These are phyloP conservation scores for Nesoenas mayeri DNA, from an alignment of 2,113 vertebrate species.

Conservation along the genomic window DNA sequence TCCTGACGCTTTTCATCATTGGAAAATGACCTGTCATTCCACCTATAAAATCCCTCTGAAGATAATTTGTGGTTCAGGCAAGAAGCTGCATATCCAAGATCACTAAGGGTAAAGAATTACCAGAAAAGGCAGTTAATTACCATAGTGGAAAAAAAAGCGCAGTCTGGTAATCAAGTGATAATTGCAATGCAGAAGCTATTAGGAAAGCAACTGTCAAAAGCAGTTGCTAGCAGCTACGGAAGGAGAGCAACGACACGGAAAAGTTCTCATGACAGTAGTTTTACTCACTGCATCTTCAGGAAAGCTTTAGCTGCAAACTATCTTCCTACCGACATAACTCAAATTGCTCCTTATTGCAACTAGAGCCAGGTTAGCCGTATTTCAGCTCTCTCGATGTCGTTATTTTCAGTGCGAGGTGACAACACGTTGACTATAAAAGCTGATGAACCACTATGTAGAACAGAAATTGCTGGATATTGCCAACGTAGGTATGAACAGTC, in stretches of 20 bases:
- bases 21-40: background rate
- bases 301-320: background rate
- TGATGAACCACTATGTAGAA: background rate
- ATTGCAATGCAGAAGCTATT: background rate
- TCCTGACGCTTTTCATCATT: background rate
- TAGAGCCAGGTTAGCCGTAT: background rate
- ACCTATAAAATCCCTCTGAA: background rate
- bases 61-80: background rate
- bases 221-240: background rate
- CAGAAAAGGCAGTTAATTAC: constrained; percentile 22
- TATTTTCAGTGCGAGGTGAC: background rate
- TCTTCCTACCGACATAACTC: background rate
- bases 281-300: background rate
- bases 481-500: background rate
- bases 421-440: background rate
- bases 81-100: background rate
- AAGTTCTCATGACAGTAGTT: background rate
- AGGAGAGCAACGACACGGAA: background rate
- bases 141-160: background rate
- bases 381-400: background rate
- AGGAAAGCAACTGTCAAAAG: background rate
- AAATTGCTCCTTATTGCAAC: background rate
- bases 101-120: background rate
- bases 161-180: background rate
- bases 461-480: background rate